Evolutionary conservation across 2,113 vertebrate genomes (phyloP).

Genomic region (Notiomystis cincta): DNA sequence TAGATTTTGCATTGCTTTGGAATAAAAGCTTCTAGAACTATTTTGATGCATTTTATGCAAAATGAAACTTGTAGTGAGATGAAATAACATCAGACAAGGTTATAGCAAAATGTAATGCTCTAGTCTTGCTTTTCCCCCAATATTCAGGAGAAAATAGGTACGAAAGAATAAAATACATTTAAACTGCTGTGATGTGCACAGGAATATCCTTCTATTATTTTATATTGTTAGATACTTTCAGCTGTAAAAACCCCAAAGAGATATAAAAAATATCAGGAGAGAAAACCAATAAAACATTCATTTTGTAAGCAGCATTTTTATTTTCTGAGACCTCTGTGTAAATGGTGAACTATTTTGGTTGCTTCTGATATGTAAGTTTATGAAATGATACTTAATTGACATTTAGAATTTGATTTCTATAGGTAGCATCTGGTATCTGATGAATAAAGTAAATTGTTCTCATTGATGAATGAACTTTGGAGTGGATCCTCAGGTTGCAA

Average conservation of each 20-base stretch:
- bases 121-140: background rate
- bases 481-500: background rate
- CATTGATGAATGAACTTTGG: background rate
- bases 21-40: background rate
- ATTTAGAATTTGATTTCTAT: background rate
- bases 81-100: background rate
- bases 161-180: background rate
- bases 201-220: background rate
- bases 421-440: background rate
- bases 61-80: background rate
- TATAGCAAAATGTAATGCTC: background rate
- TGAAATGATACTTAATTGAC: background rate
- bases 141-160: background rate
- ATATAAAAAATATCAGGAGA: background rate
- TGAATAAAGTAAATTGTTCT: background rate
- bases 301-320: background rate
- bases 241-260: background rate
- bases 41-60: background rate
- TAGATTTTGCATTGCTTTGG: background rate
- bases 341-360: background rate
- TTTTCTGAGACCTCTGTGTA: background rate
- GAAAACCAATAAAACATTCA: rapidly evolving
- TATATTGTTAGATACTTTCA: background rate
- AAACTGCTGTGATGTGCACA: background rate
- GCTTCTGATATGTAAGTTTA: background rate